These are phyloP conservation scores for Chaetorhynchus papuensis DNA, from an alignment of 2,113 vertebrate genomes.

Conservation along the genomic window DNA sequence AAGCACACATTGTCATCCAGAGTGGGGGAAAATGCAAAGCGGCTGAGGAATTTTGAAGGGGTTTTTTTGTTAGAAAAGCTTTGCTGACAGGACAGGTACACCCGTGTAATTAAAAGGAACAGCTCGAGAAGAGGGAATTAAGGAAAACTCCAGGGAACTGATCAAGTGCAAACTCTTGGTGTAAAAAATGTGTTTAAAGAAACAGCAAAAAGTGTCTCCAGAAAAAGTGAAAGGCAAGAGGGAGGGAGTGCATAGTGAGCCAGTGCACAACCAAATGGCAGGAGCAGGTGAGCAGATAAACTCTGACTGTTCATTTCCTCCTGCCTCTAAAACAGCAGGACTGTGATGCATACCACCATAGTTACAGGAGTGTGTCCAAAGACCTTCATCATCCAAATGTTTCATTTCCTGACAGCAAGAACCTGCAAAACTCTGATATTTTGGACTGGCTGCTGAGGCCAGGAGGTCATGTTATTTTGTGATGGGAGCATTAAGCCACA, in stretches of 20 bases:
- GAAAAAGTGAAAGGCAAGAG: background rate
- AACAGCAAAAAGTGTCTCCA: background rate
- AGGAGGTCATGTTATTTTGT: background rate
- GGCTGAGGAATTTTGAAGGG: background rate
- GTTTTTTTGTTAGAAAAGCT: background rate
- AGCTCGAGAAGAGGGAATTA: background rate
- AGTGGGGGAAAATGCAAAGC: background rate
- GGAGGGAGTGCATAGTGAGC: background rate
- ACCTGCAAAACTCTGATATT: background rate
- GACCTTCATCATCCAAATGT: background rate
- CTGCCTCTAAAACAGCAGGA: background rate
- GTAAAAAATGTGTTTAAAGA: background rate
- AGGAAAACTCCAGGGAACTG: background rate
- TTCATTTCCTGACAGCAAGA: background rate
- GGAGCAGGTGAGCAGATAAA: background rate
- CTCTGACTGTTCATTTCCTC: background rate
- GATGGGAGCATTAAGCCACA: background rate
- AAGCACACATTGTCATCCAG: background rate
- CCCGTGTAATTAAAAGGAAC: background rate
- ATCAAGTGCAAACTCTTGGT: background rate
- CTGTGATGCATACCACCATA: background rate
- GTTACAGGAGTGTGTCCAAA: background rate
- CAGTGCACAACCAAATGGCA: fast-evolving
- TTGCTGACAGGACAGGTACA: background rate
- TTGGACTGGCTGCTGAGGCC: background rate